These are phyloP conservation scores for Phrynosoma platyrhinos DNA, from an alignment of 2,113 vertebrate species.

Conservation along the genomic window DNA sequence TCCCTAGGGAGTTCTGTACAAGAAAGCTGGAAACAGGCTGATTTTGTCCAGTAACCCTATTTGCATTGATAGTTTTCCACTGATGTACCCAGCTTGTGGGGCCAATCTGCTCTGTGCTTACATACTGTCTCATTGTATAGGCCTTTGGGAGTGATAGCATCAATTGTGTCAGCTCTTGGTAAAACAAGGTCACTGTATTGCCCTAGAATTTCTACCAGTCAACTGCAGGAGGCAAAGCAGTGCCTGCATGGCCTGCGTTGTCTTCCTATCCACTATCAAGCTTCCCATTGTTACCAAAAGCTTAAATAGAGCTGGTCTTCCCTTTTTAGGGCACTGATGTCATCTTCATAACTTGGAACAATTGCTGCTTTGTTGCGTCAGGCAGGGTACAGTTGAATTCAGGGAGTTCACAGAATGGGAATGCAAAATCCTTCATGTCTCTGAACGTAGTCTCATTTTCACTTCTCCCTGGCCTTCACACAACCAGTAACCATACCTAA, in stretches of 20 bases:
- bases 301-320: not conserved
- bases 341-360: not conserved
- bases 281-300: not conserved
- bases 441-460: not conserved
- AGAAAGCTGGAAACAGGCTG: rapidly evolving
- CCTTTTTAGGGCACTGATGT: not conserved
- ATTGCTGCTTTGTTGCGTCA: constrained; percentile 42
- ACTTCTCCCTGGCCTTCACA: not conserved
- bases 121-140: not conserved
- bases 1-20: not conserved
- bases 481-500: not conserved
- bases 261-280: not conserved
- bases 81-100: not conserved
- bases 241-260: not conserved
- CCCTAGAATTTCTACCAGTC: not conserved
- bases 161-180: not conserved
- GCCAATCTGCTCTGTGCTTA: not conserved
- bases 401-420: not conserved
- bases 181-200: not conserved
- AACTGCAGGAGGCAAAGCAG: not conserved
- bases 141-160: too few relatives aligned
- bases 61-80: not conserved
- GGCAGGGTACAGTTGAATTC: constrained; percentile 13
- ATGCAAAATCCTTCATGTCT: not conserved
- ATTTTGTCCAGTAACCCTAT: not conserved